Evolutionary conservation across 2,113 vertebrate species (phyloP), one percentile per base, ranked within the genome.

Genomic region (Nycticebus coucang): DNA sequence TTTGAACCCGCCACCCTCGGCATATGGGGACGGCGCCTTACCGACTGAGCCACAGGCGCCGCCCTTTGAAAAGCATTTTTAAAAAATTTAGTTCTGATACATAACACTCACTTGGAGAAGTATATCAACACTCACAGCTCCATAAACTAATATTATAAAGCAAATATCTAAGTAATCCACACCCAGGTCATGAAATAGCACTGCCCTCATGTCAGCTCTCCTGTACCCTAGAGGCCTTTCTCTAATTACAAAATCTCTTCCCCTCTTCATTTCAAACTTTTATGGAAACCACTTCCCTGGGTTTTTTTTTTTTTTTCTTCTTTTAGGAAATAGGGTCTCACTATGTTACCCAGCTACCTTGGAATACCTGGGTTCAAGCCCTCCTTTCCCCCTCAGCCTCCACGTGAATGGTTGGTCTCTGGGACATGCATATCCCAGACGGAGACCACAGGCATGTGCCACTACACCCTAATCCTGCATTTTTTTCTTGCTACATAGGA

Each of bases 371-470:
- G 37, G 14, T 41, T 28, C 37, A 75, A 75, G 72, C 72, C 24
- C 1, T 75, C 7, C 37, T 22, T 74, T 41, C 72, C 26, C 22
- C 72, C 24, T 75, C 72, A 75, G 72, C 24, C 72, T 75, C 72
- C 37, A 62, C 10, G 60, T 62, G 22, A 24, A 62, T 9, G 22
- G 8, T 62, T 62, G 60, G 24, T 22, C 60, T 62, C 24, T 62
- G 10, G 60, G 10, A 62, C 60, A 62, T 26, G 26, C 60, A 62
- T 26, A 26, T 62, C 60, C 60, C 60, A 62, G 60, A 28, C 37
- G 15, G 37, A 37, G 72, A 45, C 1, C 0, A 1, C 24, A 28
- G 12, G 37, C 72, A 7, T 4, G 7, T 1, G 24, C 3, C 72
- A 74, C 37, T 37, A 45, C 37, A 45, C 22, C 26, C 37, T 45